Base-by-base conservation (phyloP, 1,140 invertebrate genomes). In the Chionoecetes opilio region DNA sequence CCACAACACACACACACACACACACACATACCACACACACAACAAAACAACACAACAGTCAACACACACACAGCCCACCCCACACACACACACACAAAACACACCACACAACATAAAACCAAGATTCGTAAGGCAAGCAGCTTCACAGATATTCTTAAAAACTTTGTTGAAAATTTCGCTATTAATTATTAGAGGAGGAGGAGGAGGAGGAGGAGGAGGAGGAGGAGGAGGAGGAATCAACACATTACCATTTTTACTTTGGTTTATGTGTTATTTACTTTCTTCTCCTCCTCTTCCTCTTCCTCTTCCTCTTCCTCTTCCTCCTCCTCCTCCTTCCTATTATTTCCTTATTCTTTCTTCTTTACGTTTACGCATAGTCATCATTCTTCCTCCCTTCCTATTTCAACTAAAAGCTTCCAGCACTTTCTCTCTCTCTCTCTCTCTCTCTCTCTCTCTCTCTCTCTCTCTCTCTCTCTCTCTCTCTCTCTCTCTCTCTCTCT, bases 1-100 rank as follows among this genome's bases (percentile, higher is more conserved):
- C 63, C n/a, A n/a, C n/a, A n/a, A 75, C 63, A 75, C 63, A 75
- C 63, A 75, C 63, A 75, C 63, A 75, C 63, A 75, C 63, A 75
- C 63, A 75, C 63, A 75, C 63, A 75, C 63, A 75, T 26, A 75
- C 63, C 63, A 75, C 63, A 75, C 63, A 75, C 63, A 75, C 63
- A 75, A n/a, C n/a, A n/a, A n/a, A n/a, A 75, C 63, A 75, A 17
- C n/a, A n/a, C n/a, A n/a, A 75, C 63, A 75, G 21, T n/a, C 63
- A 75, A 75, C 63, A 75, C 63, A 75, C 63, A 75, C 63, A 75
- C 63, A 75, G 21, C 26, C n/a, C 63, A 75, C 63, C 26, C 63
- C 53, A 75, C 53, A 75, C 63, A 75, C 63, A 75, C 63, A 75
- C 63, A 75, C 63, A 75, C 21, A 21, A 5, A 21, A 17, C 1